These are phyloP conservation scores for Helicoverpa assulta DNA, from an alignment of 2,888 invertebrate species.

Conservation along the genomic window DNA sequence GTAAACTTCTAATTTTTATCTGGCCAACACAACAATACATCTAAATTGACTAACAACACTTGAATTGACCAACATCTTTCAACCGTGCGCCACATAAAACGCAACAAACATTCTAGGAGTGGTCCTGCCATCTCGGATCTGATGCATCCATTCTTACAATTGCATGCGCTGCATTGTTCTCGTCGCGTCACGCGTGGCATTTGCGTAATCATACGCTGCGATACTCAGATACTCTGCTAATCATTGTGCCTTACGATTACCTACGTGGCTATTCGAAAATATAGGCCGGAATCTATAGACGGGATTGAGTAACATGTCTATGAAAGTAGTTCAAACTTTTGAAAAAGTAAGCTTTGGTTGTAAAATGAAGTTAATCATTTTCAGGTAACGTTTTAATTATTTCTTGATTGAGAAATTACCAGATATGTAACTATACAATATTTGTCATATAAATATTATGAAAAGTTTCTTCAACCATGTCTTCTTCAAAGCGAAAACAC, in stretches of 20 bases:
- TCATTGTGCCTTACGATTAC: constrained; percentile 20
- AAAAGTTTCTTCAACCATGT: too few relatives aligned
- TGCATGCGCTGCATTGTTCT: constrained; percentile 51
- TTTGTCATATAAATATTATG: too few relatives aligned
- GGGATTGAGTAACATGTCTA: background rate
- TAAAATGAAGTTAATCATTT: too few relatives aligned
- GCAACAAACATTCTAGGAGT: constrained; percentile 32
- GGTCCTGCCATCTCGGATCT: constrained; percentile 37
- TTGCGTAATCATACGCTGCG: constrained; percentile 53
- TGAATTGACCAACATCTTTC: background rate
- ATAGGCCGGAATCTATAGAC: background rate
- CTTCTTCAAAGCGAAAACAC: too few relatives aligned
- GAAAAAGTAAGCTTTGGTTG: too few relatives aligned
- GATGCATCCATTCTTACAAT: constrained; percentile 50
- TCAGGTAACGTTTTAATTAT: too few relatives aligned
- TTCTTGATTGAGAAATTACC: too few relatives aligned
- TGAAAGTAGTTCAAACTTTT: background rate
- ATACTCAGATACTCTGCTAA: constrained; percentile 36
- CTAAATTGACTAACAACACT: background rate
- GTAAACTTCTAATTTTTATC: too few relatives aligned
- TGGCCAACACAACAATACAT: background rate
- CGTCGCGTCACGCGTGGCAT: constrained; percentile 50
- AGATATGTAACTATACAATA: too few relatives aligned
- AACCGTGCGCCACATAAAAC: constrained; percentile 2
- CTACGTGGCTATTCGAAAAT: constrained; percentile 16